These are phyloP conservation scores for Cladorhizidae sp. DNA, from an alignment of 37 sponge, comb jelly and placozoan genomes.

Conservation along the genomic window DNA sequence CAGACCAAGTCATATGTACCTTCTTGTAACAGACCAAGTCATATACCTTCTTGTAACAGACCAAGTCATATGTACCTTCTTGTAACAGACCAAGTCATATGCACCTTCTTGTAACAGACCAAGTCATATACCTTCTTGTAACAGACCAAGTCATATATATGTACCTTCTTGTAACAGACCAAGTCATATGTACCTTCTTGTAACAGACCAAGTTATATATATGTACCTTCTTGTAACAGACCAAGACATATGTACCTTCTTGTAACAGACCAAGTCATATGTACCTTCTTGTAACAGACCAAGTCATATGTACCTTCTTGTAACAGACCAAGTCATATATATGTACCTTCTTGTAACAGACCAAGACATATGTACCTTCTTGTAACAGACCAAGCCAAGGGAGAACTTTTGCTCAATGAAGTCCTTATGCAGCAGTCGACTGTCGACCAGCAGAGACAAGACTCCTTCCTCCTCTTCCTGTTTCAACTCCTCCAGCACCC, in stretches of 20 bases:
- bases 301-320: constrained; percentile 41
- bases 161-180: constrained; percentile 41
- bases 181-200: constrained; percentile 41
- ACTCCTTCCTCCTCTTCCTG: constrained; percentile 29
- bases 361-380: constrained; percentile 29
- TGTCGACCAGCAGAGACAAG: background rate
- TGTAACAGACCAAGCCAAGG: constrained; percentile 14
- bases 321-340: constrained; percentile 19
- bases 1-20: constrained; percentile 27
- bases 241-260: constrained; percentile 41
- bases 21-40: constrained; percentile 31
- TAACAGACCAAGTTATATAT: background rate
- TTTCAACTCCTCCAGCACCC: constrained; percentile 13
- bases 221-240: constrained; percentile 43
- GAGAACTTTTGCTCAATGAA: constrained; percentile 39
- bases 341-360: too few relatives aligned
- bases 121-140: too few relatives aligned
- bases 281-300: constrained; percentile 41
- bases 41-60: too few relatives aligned
- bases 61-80: constrained; percentile 41
- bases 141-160: too few relatives aligned
- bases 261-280: constrained; percentile 16
- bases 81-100: constrained; percentile 16
- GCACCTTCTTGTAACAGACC: constrained; percentile 41
- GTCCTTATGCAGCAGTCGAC: constrained; percentile 34